Evolutionary conservation across 2,797 vertebrate genomes (phyloP).

Genomic region (Mormyrops boulengeri): DNA sequence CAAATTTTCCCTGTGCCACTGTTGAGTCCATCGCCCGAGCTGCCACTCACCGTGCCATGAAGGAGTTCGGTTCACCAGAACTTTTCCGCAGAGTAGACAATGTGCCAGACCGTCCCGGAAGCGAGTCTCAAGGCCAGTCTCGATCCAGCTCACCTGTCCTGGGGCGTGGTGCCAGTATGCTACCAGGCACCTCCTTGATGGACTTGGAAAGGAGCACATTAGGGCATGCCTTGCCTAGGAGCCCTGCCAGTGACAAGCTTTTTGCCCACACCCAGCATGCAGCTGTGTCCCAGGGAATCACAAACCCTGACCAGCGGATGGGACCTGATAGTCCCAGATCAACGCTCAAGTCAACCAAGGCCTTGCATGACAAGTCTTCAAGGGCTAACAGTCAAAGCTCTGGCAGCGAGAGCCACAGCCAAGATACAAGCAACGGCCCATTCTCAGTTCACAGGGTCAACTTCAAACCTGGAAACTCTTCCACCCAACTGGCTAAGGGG

Average conservation of each 20-base stretch:
- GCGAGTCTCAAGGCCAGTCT: constrained; percentile 46
- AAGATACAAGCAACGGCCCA: constrained; percentile 27
- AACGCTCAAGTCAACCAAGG: constrained; percentile 47
- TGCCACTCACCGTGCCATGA: constrained; percentile 50
- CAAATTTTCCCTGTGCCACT: constrained; percentile 36
- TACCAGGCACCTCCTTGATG: constrained; percentile 39
- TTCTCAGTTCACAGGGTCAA: constrained; percentile 32
- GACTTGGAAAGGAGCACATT: constrained; percentile 37
- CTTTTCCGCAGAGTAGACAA: constrained; percentile 35
- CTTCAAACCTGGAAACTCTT: constrained; percentile 30
- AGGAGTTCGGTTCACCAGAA: constrained; percentile 60
- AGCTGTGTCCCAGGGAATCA: constrained; percentile 23
- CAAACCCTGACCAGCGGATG: constrained; percentile 33
- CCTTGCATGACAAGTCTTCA: constrained; percentile 48
- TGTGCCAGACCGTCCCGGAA: constrained; percentile 24
- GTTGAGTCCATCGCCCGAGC: constrained; percentile 47
- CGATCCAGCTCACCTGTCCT: constrained; percentile 52
- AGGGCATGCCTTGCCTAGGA: constrained; percentile 49
- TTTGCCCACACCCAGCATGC: constrained; percentile 40
- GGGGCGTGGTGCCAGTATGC: constrained; percentile 40
- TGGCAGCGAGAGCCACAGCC: constrained; percentile 20
- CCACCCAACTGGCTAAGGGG: constrained; percentile 30
- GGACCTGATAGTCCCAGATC: constrained; percentile 40
- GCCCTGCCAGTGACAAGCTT: constrained; percentile 53
- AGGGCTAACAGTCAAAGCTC: constrained; percentile 23